These are phyloP conservation scores for Syngnathus scovelli DNA, from an alignment of 2,113 vertebrate genomes.

Conservation along the genomic window DNA sequence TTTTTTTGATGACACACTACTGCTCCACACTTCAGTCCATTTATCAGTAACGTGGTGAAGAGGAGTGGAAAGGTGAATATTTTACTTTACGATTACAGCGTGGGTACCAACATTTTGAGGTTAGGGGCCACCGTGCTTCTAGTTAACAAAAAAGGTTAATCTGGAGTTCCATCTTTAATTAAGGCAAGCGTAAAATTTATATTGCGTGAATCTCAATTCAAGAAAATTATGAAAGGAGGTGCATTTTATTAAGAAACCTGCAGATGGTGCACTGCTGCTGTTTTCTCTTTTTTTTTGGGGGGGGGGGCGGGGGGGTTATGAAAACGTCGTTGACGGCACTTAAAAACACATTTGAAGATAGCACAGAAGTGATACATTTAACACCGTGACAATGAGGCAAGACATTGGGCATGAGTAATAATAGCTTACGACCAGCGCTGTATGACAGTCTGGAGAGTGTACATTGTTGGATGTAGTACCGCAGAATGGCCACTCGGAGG, in stretches of 20 bases:
- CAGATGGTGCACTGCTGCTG: conserved; percentile 38
- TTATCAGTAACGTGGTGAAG: too few relatives aligned
- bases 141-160: too few relatives aligned
- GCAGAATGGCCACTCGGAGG: conserved; percentile 50
- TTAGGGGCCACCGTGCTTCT: too few relatives aligned
- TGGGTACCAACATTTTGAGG: too few relatives aligned
- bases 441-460: neutral
- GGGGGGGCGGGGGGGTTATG: too few relatives aligned
- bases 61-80: too few relatives aligned
- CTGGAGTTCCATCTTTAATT: too few relatives aligned
- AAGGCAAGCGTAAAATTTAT: neutral
- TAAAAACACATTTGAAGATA: neutral
- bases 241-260: conserved; percentile 38
- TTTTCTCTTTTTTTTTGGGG: conserved; percentile 6
- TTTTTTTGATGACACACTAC: too few relatives aligned
- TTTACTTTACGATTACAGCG: too few relatives aligned
- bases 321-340: neutral
- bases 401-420: neutral
- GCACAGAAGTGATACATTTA: neutral
- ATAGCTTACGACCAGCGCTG: neutral
- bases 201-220: neutral
- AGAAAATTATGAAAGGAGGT: neutral
- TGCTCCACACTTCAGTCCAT: too few relatives aligned
- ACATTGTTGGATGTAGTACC: conserved; percentile 35
- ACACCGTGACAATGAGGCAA: neutral